A percentile compares a stretch with the other conserved stretches of the same genome.
phyloP scores from a whole-genome alignment of 1,140 invertebrate genomes.

The Drosophila saltans region DNA sequence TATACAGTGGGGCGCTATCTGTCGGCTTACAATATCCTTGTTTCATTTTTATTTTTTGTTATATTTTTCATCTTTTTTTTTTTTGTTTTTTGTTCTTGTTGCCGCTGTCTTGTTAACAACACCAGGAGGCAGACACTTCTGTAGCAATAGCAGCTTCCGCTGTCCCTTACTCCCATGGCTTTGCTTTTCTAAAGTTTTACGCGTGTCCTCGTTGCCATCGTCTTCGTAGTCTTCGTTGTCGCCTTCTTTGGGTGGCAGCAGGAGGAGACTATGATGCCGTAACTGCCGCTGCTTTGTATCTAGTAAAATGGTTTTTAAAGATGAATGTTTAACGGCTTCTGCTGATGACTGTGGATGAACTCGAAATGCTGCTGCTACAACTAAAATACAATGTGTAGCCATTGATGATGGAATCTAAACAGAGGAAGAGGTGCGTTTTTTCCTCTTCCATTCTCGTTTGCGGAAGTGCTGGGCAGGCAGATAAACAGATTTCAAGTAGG shows the following conservation, averaged over 20 bases:
- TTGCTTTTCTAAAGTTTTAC: constrained; percentile 25
- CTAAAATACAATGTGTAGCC: constrained; percentile 48
- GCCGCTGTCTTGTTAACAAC: constrained; percentile 63
- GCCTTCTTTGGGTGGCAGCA: constrained; percentile 34
- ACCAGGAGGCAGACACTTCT: constrained; percentile 56
- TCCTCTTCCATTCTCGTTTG: constrained; percentile 13
- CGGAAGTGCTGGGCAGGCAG: constrained; percentile 49
- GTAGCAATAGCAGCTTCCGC: constrained; percentile 34
- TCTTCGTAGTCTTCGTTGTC: constrained; percentile 27
- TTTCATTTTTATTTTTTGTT: constrained; percentile 31
- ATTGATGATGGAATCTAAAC: constrained; percentile 39
- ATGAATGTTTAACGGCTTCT: constrained; percentile 66
- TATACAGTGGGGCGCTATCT: constrained; percentile 58
- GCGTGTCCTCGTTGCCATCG: constrained; percentile 21
- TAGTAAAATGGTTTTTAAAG: constrained; percentile 75
- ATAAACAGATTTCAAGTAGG: constrained; percentile 29
- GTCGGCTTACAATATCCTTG: constrained; percentile 71
- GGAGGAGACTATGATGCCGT: not conserved
- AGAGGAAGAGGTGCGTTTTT: constrained; percentile 22
- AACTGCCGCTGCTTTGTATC: constrained; percentile 69
- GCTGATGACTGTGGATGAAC: constrained; percentile 40
- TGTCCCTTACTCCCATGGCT: constrained; percentile 21
- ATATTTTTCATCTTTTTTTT: constrained; percentile 19
- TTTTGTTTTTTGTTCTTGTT: constrained; percentile 16
- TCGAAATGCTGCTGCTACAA: constrained; percentile 34